Base-by-base conservation (phyloP, 1,140 invertebrate genomes). In the Scaptomyza pallida region DNA sequence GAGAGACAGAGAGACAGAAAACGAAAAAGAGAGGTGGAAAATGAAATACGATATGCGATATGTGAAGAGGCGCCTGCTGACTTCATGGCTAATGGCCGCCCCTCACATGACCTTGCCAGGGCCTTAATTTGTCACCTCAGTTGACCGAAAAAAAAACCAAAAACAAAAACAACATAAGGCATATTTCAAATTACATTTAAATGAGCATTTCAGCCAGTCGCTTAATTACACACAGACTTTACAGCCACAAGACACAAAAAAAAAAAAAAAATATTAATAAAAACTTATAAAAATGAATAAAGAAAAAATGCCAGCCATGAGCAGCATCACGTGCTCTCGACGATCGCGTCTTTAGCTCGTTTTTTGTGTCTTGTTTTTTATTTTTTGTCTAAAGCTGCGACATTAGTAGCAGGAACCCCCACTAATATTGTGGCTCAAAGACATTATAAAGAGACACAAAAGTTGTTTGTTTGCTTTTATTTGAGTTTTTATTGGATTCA, bases 71-170 rank as follows among this genome's bases (percentile, higher is more conserved):
- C 44, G 52, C 60, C 44, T 15, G n/a, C 23, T 2, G 68, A 35
- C 72, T 88, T 81, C 82, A 86, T 81, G 78, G 78, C 82, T 86
- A 81, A 86, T 86, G 78, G 82, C 65, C 73, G 81, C 81, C 81
- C 81, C 77, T 86, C 78, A 88, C 78, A 86, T 81, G 81, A 86
- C 81, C 81, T 86, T 86, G 81, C 50, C 21, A 72, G 69, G 65
- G 68, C 81, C 74, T 78, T 78, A 85, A 88, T 81, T 88, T 86
- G 82, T 86, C 81, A 88, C 78, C 81, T 77, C 76, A 57, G 64
- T 56, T 86, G 81, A 77, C 69, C 80, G 41, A 68, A 64, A 65
- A 63, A 78, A 78, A 67, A 8, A 23, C 23, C 26, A 30, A 26
- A 50, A 12, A 48, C 16, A 12, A 30, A 2, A 33, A 62, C 48